Conservation (phyloP, 2,888 invertebrate species). For the Dicyrtomina minuta region DNA sequence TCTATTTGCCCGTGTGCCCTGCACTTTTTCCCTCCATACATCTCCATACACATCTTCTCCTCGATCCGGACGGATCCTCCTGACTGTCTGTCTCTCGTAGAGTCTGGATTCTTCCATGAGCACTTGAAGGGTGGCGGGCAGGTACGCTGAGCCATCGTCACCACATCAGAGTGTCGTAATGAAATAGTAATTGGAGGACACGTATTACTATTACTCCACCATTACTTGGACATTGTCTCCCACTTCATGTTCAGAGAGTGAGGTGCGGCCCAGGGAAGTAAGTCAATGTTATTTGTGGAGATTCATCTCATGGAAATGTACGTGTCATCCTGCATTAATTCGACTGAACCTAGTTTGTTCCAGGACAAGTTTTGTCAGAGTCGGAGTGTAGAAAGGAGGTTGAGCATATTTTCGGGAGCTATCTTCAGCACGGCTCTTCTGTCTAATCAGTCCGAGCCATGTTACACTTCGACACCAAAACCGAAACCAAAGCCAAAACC, state of each 20-base stretch:
- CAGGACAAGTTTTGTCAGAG: background rate
- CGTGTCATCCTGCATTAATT: conserved; percentile 5
- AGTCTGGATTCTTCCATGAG: background rate
- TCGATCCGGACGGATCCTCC: background rate
- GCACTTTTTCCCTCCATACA: conserved; percentile 6
- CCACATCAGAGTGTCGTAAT: background rate
- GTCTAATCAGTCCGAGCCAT: background rate
- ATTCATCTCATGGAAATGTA: too few relatives aligned
- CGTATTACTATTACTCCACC: too few relatives aligned
- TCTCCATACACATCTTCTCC: background rate
- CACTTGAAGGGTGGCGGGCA: background rate
- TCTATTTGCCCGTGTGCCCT: conserved; percentile 26
- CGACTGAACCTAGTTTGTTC: conserved; percentile 4
- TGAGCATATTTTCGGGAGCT: too few relatives aligned
- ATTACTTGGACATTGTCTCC: background rate
- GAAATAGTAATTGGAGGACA: background rate
- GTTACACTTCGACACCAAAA: too few relatives aligned
- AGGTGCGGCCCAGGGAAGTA: too few relatives aligned
- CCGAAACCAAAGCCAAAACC: too few relatives aligned
- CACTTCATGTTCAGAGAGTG: too few relatives aligned
- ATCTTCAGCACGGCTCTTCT: background rate
- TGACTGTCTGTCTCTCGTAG: background rate
- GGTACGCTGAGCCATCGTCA: background rate
- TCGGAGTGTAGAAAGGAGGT: too few relatives aligned
- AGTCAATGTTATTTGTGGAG: too few relatives aligned